Base-by-base conservation (phyloP, 1,140 invertebrate genomes). In the Philaenus spumarius region DNA sequence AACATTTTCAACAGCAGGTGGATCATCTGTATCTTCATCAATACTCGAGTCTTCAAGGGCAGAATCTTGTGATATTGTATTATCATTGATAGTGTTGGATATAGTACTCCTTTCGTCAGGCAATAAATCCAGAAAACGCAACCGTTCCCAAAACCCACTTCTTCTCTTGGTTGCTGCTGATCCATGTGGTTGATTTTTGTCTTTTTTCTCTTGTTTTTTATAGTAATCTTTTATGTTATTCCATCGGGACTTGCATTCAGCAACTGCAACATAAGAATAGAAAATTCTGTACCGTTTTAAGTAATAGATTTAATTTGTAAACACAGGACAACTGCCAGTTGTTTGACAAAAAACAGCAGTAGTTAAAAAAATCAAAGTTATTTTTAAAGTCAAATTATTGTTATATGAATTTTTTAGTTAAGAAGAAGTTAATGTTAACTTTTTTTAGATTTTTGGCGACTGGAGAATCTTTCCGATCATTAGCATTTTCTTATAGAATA, bases 91-190 rank as follows among this genome's bases (percentile, higher is more conserved):
- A 45, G 19, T 45, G 42, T 45, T 45, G 7, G 42, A n/a, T 45
- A 45, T 19, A 12, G 42, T 45, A 45, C 17, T 45, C 19, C 42
- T 45, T 17, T 45, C 42, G 19, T 45, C 42, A n/a, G 42, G 42
- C 19, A 45, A 12, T 19, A 19, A 7, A 45, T 45, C 42, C 42
- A 45, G 7, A 9, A 45, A 45, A 45, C 42, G 42, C 19, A 45
- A 17, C 19, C 42, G 12, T 12, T 45, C 42, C 42, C 42, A 45
- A 45, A n/a, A 45, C 42, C 42, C 42, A 9, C 12, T 19, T 45
- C 19, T 45, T 45, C 42, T 45, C 19, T 45, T 45, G 12, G 42
- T 45, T 45, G 42, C 42, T 45, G 42, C 42, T n/a, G 42, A 45
- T 12, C 42, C 42, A n/a, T 12, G 12, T 45, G 42, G 12, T 45